Percentiles rank a stretch among this genome's conserved stretches.
Evolutionary conservation across 2,113 vertebrate genomes (phyloP).

Genomic region (Cinclus mexicanus): DNA sequence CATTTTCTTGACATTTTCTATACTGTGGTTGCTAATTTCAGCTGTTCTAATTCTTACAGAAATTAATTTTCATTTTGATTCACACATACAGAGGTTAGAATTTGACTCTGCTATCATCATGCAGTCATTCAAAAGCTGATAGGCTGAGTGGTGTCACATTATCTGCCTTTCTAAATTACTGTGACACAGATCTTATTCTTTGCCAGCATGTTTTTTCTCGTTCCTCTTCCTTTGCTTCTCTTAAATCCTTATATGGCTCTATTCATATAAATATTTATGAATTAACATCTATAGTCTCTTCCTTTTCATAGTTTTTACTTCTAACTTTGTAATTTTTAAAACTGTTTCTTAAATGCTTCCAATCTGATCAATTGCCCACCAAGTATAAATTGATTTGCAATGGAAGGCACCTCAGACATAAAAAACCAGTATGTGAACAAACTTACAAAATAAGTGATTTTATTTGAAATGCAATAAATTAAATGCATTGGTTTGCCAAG

Average conservation of each 20-base stretch:
- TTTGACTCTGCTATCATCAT: background rate
- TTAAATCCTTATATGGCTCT: background rate
- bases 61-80: background rate
- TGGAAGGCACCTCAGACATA: background rate
- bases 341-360: background rate
- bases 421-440: background rate
- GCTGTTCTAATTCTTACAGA: background rate
- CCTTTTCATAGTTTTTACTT: background rate
- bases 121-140: background rate
- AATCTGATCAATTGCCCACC: accelerated
- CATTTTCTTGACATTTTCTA: background rate
- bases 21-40: background rate
- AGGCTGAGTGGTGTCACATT: background rate
- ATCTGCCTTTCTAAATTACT: background rate
- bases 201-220: background rate
- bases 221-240: background rate
- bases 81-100: background rate
- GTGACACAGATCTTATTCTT: background rate
- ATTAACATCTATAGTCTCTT: background rate
- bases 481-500: background rate
- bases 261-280: background rate
- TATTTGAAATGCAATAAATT: background rate
- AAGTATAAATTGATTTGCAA: background rate
- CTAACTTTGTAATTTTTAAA: background rate
- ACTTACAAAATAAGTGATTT: background rate